A percentile compares a stretch with the other conserved stretches of the same genome.
These are phyloP conservation scores for Smutsia temminckii DNA, from an alignment of 2,797 vertebrate species.

Conservation along the genomic window DNA sequence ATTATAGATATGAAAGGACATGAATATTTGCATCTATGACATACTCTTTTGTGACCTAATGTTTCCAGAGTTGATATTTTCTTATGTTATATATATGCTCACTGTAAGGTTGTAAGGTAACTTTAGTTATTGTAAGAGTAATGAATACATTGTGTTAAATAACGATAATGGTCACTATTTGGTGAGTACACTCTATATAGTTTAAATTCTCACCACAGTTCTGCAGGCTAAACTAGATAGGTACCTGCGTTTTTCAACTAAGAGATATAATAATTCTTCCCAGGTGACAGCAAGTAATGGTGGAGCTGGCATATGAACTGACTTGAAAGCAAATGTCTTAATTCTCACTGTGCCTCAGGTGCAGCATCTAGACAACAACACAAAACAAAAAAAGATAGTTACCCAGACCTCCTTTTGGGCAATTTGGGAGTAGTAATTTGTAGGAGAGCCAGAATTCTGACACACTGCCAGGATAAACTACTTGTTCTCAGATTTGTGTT, in stretches of 20 bases:
- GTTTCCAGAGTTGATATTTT: background rate
- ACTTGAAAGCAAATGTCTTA: background rate
- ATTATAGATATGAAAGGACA: background rate
- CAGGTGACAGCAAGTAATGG: background rate
- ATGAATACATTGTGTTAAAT: constrained; percentile 6
- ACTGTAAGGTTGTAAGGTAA: background rate
- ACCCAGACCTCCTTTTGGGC: background rate
- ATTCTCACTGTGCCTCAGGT: background rate
- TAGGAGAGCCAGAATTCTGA: background rate
- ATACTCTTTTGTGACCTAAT: background rate
- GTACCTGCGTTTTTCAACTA: background rate
- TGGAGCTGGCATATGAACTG: background rate
- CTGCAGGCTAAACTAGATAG: background rate
- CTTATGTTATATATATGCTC: background rate
- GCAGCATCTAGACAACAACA: no score
- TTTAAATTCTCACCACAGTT: background rate
- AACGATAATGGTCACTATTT: background rate
- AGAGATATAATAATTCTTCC: background rate
- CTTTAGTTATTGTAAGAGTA: constrained; percentile 14
- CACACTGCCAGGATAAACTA: background rate
- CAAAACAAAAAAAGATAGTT: background rate
- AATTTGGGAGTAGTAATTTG: background rate
- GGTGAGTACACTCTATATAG: background rate
- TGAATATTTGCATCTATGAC: background rate
- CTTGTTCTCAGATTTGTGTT: background rate